Conservation (phyloP, 2,797 vertebrate genomes). For the Ctenopoma kingsleyae region DNA sequence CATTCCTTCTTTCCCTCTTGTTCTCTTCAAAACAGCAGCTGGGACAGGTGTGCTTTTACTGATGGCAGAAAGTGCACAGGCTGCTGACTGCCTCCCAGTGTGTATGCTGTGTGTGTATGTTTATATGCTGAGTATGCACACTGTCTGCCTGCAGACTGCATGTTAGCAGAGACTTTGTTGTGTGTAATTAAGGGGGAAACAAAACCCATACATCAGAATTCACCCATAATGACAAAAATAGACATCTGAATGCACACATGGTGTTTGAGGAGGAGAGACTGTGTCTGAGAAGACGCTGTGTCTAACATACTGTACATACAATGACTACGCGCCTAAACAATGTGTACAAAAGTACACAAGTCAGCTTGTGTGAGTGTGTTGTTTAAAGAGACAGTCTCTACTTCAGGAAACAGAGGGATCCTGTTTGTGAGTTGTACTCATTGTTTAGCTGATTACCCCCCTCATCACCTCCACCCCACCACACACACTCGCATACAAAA, state of each 20-base stretch:
- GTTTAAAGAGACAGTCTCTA: constrained; percentile 70
- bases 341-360: constrained; percentile 36
- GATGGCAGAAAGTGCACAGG: constrained; percentile 70
- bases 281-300: neutral
- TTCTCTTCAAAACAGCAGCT: constrained; percentile 85
- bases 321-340: constrained; percentile 34
- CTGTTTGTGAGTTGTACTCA: constrained; percentile 84
- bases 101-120: constrained; percentile 48
- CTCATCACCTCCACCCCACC: constrained; percentile 14
- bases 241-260: constrained; percentile 39
- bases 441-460: constrained; percentile 80
- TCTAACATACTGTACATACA: constrained; percentile 29
- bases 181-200: constrained; percentile 62
- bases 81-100: constrained; percentile 66
- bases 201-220: constrained; percentile 55
- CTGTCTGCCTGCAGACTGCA: constrained; percentile 50
- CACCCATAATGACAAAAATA: constrained; percentile 61
- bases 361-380: constrained; percentile 40
- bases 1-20: constrained; percentile 72
- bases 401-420: constrained; percentile 87
- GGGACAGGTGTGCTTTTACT: constrained; percentile 86
- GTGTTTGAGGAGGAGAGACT: constrained; percentile 26
- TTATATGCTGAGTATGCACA: constrained; percentile 69
- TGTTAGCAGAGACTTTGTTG: constrained; percentile 55
- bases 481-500: constrained; percentile 41